Base-by-base conservation (phyloP, 2,797 vertebrate genomes). In the Picus viridis region DNA sequence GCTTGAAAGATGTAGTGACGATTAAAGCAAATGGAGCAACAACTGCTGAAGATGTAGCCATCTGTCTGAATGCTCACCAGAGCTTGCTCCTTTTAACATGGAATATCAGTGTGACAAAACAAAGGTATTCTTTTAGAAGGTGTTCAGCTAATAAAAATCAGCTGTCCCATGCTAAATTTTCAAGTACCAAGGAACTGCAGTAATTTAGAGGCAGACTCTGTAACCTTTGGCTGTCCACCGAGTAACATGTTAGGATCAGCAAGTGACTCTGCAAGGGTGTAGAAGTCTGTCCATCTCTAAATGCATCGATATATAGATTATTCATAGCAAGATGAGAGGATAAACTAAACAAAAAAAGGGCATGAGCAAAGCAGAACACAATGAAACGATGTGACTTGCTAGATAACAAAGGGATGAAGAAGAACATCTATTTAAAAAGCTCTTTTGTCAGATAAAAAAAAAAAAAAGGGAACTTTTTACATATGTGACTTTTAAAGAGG, bases 401-500 rank as follows among this genome's bases (percentile, higher is more conserved):
- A 65, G 70, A 93, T 86, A 69, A 86, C 39, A 69, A 61, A 82
- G 51, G 43, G 83, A 62, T 90, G 89, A 76, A 88, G 90, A 90
- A 94, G 29, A 87, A 87, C 34, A 74, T 88, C 78, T 78, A 57
- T 59, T 90, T 89, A 85, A 95, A 90, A 78, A 88, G 61, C 73
- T 73, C 62, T 90, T 90, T 90, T 67, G 41, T 82, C 69, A 86
- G 68, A 63, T 92, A 65, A 90, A 90, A 85, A 90, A 23, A 23
- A 47, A 47, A 84, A 53, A 72, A 72, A 56, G 86, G 73, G 76
- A 93, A 76, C 29, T 74, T 83, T 84, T 73, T 59, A 26, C 29
- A 83, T 61, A 51, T 0, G 5, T 61, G 70, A 59, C 54, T 24
- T 83, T 90, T 70, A 86, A 94, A 71, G 84, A 90, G 56, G 74